Percentiles rank a stretch among this genome's conserved stretches.
Evolutionary conservation across 2,888 invertebrate genomes (phyloP).

Genomic region (Anticlea derivata): DNA sequence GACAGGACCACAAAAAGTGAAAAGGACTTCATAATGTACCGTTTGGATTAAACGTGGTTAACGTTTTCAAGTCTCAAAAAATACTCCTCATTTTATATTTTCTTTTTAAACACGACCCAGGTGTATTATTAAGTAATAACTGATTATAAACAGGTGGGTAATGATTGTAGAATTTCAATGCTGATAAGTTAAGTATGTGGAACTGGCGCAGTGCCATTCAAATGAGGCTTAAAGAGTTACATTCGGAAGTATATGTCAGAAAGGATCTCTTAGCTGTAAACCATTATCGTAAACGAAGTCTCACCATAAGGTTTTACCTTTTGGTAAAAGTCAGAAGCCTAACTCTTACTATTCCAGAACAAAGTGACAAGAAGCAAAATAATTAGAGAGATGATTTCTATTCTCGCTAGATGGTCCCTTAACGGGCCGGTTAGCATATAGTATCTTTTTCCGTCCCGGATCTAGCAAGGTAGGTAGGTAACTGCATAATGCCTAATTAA

Average conservation of each 20-base stretch:
- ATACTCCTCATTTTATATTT: conserved; percentile 2
- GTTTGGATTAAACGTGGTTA: not conserved
- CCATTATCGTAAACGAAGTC: not conserved
- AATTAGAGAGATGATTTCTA: no score
- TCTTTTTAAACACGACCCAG: not conserved
- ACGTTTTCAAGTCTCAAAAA: not conserved
- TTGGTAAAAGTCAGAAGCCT: no score
- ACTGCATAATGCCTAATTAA: no score
- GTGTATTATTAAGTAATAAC: not conserved
- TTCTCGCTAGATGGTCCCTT: no score
- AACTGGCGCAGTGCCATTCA: not conserved
- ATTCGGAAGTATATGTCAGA: not conserved
- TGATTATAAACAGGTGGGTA: conserved; percentile 9
- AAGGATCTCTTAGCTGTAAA: not conserved
- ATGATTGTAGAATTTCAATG: not conserved
- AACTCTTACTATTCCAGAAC: no score
- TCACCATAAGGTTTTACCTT: no score
- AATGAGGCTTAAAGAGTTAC: not conserved
- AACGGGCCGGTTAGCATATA: no score
- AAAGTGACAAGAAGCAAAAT: no score
- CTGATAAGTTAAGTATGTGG: conserved; percentile 1
- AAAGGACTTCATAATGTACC: conserved; percentile 1
- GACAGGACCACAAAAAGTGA: not conserved
- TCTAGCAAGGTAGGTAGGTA: no score
- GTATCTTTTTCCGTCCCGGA: no score